Evolutionary conservation across 2,888 invertebrate species (phyloP).

Genomic region (Uloborus plumipes): DNA sequence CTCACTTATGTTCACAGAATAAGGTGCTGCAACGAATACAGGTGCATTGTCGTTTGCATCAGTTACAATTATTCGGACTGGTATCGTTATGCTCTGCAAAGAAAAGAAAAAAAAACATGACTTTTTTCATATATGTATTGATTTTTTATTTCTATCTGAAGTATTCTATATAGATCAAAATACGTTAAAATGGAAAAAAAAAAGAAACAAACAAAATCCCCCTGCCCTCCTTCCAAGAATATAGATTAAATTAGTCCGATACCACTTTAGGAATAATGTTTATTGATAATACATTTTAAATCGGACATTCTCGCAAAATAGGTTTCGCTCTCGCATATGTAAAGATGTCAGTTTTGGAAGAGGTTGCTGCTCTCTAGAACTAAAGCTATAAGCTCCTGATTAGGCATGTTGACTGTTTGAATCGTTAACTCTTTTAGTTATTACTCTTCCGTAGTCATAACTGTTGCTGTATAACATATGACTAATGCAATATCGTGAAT

Average conservation of each 20-base stretch:
- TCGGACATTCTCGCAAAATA: no score
- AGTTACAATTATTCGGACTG: constrained; percentile 85
- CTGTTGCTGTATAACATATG: no score
- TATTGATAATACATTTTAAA: no score
- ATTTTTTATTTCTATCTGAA: not conserved
- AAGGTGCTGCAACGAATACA: constrained; percentile 84
- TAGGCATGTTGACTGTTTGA: no score
- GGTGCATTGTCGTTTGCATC: constrained; percentile 94
- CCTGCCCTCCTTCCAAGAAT: not conserved
- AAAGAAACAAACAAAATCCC: not conserved
- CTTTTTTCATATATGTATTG: no score
- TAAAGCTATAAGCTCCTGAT: no score
- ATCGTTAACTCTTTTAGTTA: no score
- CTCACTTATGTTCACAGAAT: constrained; percentile 86
- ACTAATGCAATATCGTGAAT: no score
- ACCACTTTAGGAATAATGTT: not conserved
- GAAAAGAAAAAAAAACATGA: constrained; percentile 33
- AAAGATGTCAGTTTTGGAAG: no score
- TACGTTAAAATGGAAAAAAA: not conserved
- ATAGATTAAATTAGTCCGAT: not conserved
- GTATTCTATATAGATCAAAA: not conserved
- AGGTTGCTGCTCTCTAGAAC: no score
- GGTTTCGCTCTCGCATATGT: no score
- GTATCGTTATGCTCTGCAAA: constrained; percentile 81
- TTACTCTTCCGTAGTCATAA: no score